A percentile compares a stretch with the other conserved stretches of the same genome.
Evolutionary conservation across 2,797 vertebrate species (phyloP).

Genomic region (Octomys mimax): DNA sequence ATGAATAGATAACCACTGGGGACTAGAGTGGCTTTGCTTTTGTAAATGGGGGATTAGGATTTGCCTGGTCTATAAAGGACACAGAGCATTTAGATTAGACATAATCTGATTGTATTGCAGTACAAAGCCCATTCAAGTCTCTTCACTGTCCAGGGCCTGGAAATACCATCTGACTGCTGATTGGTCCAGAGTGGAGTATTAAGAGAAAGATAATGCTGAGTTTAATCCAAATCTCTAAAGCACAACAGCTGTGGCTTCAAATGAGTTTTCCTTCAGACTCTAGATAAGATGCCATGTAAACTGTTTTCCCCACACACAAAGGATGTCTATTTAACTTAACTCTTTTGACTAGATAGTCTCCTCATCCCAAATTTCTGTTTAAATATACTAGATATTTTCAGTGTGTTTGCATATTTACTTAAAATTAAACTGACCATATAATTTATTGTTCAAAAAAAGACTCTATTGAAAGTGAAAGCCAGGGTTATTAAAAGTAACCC

Average conservation of each 20-base stretch:
- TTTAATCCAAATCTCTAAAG: conserved; percentile 92
- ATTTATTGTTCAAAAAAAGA: conserved; percentile 31
- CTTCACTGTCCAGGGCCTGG: conserved; percentile 90
- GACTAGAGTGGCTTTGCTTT: conserved; percentile 81
- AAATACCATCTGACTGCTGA: conserved; percentile 91
- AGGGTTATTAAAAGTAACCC: background rate
- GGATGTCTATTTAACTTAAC: conserved; percentile 57
- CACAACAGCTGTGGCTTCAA: conserved; percentile 90
- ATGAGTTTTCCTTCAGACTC: conserved; percentile 85
- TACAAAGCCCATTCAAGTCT: conserved; percentile 91
- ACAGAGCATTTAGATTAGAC: conserved; percentile 92
- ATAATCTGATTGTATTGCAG: conserved; percentile 93
- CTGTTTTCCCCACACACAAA: conserved; percentile 45
- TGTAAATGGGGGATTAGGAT: conserved; percentile 89
- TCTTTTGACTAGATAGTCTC: conserved; percentile 67
- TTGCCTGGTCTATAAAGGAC: conserved; percentile 90
- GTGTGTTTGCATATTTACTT: conserved; percentile 53
- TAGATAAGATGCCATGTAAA: conserved; percentile 59
- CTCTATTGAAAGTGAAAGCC: background rate
- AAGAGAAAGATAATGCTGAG: conserved; percentile 92
- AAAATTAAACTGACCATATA: conserved; percentile 24
- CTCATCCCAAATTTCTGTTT: conserved; percentile 42
- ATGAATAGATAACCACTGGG: conserved; percentile 30
- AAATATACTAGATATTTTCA: background rate
- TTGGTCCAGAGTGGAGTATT: conserved; percentile 92